Evolutionary conservation across 2,113 vertebrate genomes (phyloP).

Genomic region (Neoarius graeffei): DNA sequence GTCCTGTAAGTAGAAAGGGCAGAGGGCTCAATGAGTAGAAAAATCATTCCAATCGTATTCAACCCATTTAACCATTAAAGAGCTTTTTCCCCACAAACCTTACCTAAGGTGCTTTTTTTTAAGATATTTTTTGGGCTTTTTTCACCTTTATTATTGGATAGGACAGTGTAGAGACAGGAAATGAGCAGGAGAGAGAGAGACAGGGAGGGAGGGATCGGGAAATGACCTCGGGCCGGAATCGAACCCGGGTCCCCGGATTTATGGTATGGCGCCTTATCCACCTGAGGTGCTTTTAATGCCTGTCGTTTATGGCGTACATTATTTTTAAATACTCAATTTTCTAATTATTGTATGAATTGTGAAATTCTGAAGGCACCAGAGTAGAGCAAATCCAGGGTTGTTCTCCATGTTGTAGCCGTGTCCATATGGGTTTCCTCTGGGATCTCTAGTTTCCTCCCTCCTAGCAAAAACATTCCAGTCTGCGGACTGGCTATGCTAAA

Average conservation of each 20-base stretch:
- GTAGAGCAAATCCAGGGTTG: neutral
- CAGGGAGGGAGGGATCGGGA: too few species aligned
- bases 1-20: neutral
- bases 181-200: too few species aligned
- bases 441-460: neutral
- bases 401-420: too few species aligned
- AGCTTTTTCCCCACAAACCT: neutral
- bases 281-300: neutral
- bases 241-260: too few species aligned
- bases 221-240: too few species aligned
- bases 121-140: too few species aligned
- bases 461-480: neutral
- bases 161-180: too few species aligned
- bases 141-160: too few species aligned
- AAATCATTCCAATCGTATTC: neutral
- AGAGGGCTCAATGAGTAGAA: neutral
- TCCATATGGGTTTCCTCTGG: neutral
- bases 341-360: neutral
- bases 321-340: neutral
- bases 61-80: neutral
- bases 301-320: neutral
- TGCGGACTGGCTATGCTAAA: neutral
- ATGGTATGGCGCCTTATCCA: too few species aligned
- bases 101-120: too few species aligned
- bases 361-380: neutral